phyloP scores from a whole-genome alignment of 2,888 invertebrate species.

The Drosophila demipolita region DNA sequence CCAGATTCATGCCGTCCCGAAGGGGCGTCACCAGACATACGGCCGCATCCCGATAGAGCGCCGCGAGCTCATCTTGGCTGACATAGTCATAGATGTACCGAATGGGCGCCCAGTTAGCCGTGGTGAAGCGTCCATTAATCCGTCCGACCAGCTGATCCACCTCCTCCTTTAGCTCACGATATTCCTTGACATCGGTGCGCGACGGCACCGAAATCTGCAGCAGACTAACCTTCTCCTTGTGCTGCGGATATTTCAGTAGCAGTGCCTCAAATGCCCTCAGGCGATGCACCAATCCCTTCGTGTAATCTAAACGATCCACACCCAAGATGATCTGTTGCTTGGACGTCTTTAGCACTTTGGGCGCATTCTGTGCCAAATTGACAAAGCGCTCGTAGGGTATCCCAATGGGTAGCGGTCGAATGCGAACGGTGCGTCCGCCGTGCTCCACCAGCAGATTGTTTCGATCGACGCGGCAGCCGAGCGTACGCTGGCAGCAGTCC shows the following conservation, averaged over 20 bases:
- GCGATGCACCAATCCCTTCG: constrained; percentile 94
- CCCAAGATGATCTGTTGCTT: constrained; percentile 93
- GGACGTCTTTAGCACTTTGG: constrained; percentile 88
- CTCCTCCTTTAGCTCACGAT: constrained; percentile 95
- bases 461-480: constrained; percentile 95
- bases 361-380: constrained; percentile 90
- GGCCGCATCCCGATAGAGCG: constrained; percentile 94
- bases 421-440: constrained; percentile 93
- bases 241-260: constrained; percentile 93
- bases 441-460: constrained; percentile 94
- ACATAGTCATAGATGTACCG: constrained; percentile 94
- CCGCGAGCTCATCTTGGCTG: constrained; percentile 93
- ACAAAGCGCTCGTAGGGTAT: constrained; percentile 95
- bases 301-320: constrained; percentile 95
- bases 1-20: constrained; percentile 96
- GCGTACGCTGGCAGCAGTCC: constrained; percentile 94
- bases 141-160: constrained; percentile 94
- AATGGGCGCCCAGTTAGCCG: constrained; percentile 96
- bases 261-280: constrained; percentile 93
- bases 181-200: constrained; percentile 95
- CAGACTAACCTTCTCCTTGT: constrained; percentile 92
- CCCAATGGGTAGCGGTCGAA: constrained; percentile 94
- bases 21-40: constrained; percentile 95
- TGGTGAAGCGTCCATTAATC: constrained; percentile 95
- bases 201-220: constrained; percentile 95